These are phyloP conservation scores for Drosophila antonietae DNA, from an alignment of 2,888 invertebrate species.

Conservation along the genomic window DNA sequence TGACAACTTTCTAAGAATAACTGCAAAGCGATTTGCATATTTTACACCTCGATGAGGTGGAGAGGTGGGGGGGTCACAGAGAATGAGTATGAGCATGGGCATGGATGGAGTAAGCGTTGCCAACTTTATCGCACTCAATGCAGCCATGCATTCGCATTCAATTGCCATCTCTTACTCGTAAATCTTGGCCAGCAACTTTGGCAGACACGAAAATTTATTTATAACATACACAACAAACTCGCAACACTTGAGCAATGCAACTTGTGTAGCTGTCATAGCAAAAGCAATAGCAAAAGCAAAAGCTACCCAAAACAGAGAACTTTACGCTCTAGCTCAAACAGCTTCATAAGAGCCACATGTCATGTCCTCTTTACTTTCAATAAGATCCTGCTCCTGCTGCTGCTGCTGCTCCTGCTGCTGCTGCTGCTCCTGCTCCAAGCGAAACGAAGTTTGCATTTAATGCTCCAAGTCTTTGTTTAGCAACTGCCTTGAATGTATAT, in stretches of 20 bases:
- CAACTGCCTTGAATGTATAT: neutral
- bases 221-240: slow-evolving; percentile 53
- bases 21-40: slow-evolving; percentile 78
- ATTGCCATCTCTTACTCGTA: slow-evolving; percentile 52
- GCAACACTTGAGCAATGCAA: slow-evolving; percentile 59
- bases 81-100: neutral
- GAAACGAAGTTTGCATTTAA: slow-evolving; percentile 4
- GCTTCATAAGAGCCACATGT: slow-evolving; percentile 14
- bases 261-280: slow-evolving; percentile 57
- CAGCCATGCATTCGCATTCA: slow-evolving; percentile 54
- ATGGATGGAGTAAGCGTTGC: slow-evolving; percentile 6
- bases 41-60: slow-evolving; percentile 48
- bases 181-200: slow-evolving; percentile 71
- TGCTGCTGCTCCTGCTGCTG: too few species aligned
- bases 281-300: slow-evolving; percentile 13
- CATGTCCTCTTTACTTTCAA: slow-evolving; percentile 11
- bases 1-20: slow-evolving; percentile 79
- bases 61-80: neutral
- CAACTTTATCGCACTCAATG: slow-evolving; percentile 70
- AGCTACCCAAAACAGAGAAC: slow-evolving; percentile 11
- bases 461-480: slow-evolving; percentile 1
- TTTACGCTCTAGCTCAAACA: neutral
- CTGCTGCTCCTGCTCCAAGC: neutral
- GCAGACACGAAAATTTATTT: slow-evolving; percentile 74
- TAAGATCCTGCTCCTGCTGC: too few species aligned